These are phyloP conservation scores for Cheiracanthium punctorium DNA, from an alignment of 2,888 invertebrate genomes.

Conservation along the genomic window DNA sequence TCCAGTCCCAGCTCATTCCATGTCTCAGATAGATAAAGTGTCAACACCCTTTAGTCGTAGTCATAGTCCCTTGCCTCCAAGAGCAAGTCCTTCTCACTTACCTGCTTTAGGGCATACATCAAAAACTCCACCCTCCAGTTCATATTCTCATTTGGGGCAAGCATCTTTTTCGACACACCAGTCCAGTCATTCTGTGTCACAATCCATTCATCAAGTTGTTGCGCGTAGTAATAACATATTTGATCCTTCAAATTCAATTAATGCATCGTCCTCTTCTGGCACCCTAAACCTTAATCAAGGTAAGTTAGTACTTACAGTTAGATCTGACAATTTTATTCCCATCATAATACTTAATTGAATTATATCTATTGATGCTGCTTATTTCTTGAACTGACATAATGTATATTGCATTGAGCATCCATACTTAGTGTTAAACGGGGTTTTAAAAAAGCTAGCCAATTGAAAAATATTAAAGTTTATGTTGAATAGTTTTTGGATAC, in stretches of 20 bases:
- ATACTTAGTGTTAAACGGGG: no score
- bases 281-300: conserved; percentile 44
- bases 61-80: conserved; percentile 61
- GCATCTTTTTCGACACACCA: conserved; percentile 61
- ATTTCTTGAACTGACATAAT: no score
- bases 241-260: conserved; percentile 48
- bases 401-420: no score
- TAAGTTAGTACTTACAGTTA: no score
- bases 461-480: no score
- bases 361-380: no score
- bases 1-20: conserved; percentile 61
- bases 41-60: conserved; percentile 54
- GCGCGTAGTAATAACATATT: conserved; percentile 46
- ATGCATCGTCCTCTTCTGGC: conserved; percentile 41
- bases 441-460: no score
- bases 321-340: no score
- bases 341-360: no score
- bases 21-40: conserved; percentile 60
- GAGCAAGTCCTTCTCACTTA: conserved; percentile 57
- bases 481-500: no score
- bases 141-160: conserved; percentile 55
- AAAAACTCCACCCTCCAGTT: conserved; percentile 60
- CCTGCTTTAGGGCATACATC: conserved; percentile 34
- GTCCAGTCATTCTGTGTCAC: conserved; percentile 65
- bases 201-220: conserved; percentile 45